Evolutionary conservation across 2,888 invertebrate species (phyloP).

Genomic region (Drosophila parthenogenetica): DNA sequence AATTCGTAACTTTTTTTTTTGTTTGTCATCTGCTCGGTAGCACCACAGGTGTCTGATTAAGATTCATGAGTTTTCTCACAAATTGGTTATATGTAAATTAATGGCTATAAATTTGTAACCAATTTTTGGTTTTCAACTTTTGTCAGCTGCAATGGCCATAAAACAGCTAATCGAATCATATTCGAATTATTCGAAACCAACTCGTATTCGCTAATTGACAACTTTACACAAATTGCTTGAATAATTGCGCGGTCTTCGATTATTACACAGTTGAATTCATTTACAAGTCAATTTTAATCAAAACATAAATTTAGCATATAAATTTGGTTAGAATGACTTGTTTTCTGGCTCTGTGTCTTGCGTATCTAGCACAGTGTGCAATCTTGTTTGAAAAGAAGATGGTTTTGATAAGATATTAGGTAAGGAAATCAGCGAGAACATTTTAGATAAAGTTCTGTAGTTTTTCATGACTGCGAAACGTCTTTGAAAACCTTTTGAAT

Average conservation of each 20-base stretch:
- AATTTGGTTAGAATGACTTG: background rate
- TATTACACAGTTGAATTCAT: constrained; percentile 19
- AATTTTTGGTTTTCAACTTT: constrained; percentile 17
- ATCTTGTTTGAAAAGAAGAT: no score
- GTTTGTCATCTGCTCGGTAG: constrained; percentile 12
- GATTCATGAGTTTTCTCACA: constrained; percentile 45
- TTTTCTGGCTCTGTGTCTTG: background rate
- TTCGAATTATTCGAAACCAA: background rate
- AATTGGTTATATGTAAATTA: constrained; percentile 42
- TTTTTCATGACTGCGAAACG: no score
- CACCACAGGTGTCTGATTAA: constrained; percentile 47
- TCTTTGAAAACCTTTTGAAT: no score
- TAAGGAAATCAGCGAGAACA: no score
- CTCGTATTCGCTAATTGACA: constrained; percentile 21
- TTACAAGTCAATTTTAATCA: constrained; percentile 7
- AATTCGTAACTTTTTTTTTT: constrained; percentile 1
- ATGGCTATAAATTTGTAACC: constrained; percentile 10
- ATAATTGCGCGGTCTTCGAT: constrained; percentile 31
- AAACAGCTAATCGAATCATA: background rate
- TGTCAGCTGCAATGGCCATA: constrained; percentile 32
- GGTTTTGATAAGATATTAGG: no score
- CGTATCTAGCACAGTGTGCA: background rate
- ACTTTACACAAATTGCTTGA: constrained; percentile 25
- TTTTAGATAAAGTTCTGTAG: no score
- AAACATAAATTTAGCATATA: background rate